Conservation (phyloP, 2,888 invertebrate genomes). For the Leucoma salicis region DNA sequence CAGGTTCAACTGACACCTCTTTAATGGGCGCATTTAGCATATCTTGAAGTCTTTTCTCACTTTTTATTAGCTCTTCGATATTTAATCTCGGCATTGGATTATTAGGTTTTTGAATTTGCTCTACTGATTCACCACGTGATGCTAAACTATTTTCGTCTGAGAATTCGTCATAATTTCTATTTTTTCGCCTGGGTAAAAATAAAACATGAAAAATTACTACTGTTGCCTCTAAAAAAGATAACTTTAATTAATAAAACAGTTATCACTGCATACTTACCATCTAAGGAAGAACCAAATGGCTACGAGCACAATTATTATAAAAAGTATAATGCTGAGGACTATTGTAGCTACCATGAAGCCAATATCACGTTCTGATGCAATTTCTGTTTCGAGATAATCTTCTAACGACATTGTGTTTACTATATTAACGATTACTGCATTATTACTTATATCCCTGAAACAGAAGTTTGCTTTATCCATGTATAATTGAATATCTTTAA, state of each 20-base stretch:
- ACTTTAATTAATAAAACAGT: slow-evolving; percentile 36
- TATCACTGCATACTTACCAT: slow-evolving; percentile 59
- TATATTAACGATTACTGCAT: slow-evolving; percentile 46
- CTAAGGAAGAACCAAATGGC: slow-evolving; percentile 60
- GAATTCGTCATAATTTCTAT: slow-evolving; percentile 53
- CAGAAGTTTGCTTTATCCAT: slow-evolving; percentile 1
- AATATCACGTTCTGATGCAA: slow-evolving; percentile 54
- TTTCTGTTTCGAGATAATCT: slow-evolving; percentile 63
- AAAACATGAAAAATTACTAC: neutral
- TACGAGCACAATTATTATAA: slow-evolving; percentile 55
- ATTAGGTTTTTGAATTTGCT: slow-evolving; percentile 43
- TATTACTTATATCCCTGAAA: slow-evolving; percentile 61
- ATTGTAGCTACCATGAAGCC: slow-evolving; percentile 69
- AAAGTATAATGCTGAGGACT: slow-evolving; percentile 60
- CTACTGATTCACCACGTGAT: slow-evolving; percentile 48
- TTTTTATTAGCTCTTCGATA: slow-evolving; percentile 63
- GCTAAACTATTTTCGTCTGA: slow-evolving; percentile 54
- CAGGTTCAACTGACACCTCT: slow-evolving; percentile 36
- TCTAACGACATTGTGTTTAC: slow-evolving; percentile 56
- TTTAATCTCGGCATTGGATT: slow-evolving; percentile 52
- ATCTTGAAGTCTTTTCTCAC: slow-evolving; percentile 65
- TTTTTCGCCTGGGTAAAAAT: slow-evolving; percentile 51
- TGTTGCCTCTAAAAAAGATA: neutral
- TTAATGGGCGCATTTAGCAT: slow-evolving; percentile 57
- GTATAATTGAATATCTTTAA: neutral